phyloP scores from a whole-genome alignment of 23 tunicate genomes.

The Ascidia mentula region DNA sequence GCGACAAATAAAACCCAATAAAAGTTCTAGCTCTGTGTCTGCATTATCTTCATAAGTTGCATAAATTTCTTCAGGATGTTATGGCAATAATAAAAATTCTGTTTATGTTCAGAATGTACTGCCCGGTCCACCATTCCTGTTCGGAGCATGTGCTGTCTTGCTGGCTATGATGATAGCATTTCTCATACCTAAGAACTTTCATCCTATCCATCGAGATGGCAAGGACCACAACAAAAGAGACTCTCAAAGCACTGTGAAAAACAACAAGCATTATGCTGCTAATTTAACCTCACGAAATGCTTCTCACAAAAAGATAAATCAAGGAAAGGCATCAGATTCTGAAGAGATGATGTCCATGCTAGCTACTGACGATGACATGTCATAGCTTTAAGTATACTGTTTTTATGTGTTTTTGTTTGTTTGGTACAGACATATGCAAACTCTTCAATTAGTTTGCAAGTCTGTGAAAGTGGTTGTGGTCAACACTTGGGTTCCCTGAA shows the following conservation, averaged over 20 bases:
- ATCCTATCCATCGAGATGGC: constrained; percentile 13
- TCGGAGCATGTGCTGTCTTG: constrained; percentile 75
- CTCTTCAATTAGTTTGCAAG: too few relatives aligned
- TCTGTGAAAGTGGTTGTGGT: too few relatives aligned
- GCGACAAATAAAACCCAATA: too few relatives aligned
- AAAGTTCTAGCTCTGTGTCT: too few relatives aligned
- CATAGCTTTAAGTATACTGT: neutral
- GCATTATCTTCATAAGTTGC: too few relatives aligned
- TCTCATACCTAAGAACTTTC: constrained; percentile 58
- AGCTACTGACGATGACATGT: neutral
- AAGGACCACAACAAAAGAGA: constrained; percentile 45
- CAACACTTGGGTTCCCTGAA: too few relatives aligned
- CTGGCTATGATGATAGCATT: constrained; percentile 80
- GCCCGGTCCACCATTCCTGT: constrained; percentile 98
- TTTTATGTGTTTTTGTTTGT: neutral
- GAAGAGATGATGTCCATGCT: constrained; percentile 50
- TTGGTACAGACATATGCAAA: neutral
- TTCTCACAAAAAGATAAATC: constrained; percentile 24
- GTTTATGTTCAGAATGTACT: constrained; percentile 55
- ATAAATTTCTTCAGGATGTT: too few relatives aligned
- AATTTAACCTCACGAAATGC: constrained; percentile 5
- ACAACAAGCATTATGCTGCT: neutral
- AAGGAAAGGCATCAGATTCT: constrained; percentile 50
- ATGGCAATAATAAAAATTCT: too few relatives aligned
- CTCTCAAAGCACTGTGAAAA: constrained; percentile 12